Conservation (phyloP, 2,888 invertebrate genomes). For the Cephonodes hylas region DNA sequence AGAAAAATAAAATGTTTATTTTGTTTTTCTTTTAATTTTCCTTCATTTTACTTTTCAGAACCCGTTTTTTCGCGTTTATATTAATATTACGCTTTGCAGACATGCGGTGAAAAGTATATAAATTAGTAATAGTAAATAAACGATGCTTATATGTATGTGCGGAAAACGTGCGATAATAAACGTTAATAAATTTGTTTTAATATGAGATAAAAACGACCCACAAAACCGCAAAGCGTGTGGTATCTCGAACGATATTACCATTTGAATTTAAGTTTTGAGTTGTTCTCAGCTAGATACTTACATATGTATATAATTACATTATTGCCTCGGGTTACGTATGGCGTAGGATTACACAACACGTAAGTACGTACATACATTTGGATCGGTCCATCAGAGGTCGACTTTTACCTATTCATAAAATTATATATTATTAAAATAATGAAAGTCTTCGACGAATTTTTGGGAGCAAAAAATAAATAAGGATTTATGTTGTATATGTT, state of each 20-base stretch:
- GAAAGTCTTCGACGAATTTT: neutral
- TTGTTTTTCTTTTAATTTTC: no score
- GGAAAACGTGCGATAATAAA: neutral
- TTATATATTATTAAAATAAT: neutral
- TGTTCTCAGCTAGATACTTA: neutral
- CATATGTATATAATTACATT: neutral
- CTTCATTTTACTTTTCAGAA: no score
- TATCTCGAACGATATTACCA: neutral
- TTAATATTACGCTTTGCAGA: no score
- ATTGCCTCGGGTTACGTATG: neutral
- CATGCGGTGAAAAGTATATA: no score
- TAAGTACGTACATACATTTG: neutral
- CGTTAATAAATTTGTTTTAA: neutral
- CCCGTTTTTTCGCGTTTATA: no score
- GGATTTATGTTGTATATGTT: neutral
- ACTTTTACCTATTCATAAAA: neutral
- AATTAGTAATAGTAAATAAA: no score
- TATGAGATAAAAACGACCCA: neutral
- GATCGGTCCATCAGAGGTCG: neutral
- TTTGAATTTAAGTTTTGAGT: neutral
- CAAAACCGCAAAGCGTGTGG: neutral
- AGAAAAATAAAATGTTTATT: no score
- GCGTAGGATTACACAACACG: neutral
- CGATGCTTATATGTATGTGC: neutral
- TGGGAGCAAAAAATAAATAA: neutral